A percentile compares a stretch with the other conserved stretches of the same genome.
Evolutionary conservation across 1,140 invertebrate genomes (phyloP).

Genomic region (Drosophila yakuba): DNA sequence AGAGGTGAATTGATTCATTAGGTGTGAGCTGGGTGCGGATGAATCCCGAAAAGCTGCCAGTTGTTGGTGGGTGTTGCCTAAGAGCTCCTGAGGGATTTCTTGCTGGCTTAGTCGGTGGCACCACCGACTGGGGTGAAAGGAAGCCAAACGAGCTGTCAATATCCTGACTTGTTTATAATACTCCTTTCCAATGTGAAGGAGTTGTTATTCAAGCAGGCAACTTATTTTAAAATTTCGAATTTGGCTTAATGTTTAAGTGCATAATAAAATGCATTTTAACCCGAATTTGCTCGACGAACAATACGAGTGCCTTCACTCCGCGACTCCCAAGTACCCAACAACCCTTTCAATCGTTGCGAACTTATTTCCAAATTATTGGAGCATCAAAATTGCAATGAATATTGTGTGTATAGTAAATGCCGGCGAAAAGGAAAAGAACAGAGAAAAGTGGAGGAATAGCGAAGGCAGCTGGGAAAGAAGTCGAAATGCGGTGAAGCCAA

Average conservation of each 20-base stretch:
- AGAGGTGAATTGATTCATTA: slow-evolving; percentile 52
- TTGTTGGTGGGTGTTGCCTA: slow-evolving; percentile 46
- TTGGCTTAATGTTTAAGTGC: no score
- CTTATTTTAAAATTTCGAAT: no score
- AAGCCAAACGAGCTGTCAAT: slow-evolving; percentile 35
- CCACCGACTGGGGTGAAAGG: background rate
- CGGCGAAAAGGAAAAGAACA: background rate
- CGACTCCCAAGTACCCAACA: slow-evolving; percentile 43
- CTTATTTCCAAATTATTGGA: slow-evolving; percentile 81
- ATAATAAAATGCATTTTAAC: slow-evolving; percentile 44
- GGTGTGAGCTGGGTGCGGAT: slow-evolving; percentile 8
- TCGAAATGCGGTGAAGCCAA: slow-evolving; percentile 55
- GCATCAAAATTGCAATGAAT: slow-evolving; percentile 83
- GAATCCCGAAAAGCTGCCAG: slow-evolving; percentile 31
- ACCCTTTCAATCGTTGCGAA: slow-evolving; percentile 56
- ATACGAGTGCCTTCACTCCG: slow-evolving; percentile 20
- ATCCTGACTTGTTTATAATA: slow-evolving; percentile 21
- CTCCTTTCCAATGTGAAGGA: background rate
- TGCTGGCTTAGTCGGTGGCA: slow-evolving; percentile 10
- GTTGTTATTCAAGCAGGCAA: background rate
- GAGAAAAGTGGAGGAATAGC: slow-evolving; percentile 18
- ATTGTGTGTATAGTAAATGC: slow-evolving; percentile 64
- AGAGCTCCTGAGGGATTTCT: slow-evolving; percentile 40
- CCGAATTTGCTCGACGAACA: slow-evolving; percentile 18
- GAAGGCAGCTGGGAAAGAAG: slow-evolving; percentile 25